Base-by-base conservation (phyloP, 2,797 vertebrate species). In the Microchirus variegatus region DNA sequence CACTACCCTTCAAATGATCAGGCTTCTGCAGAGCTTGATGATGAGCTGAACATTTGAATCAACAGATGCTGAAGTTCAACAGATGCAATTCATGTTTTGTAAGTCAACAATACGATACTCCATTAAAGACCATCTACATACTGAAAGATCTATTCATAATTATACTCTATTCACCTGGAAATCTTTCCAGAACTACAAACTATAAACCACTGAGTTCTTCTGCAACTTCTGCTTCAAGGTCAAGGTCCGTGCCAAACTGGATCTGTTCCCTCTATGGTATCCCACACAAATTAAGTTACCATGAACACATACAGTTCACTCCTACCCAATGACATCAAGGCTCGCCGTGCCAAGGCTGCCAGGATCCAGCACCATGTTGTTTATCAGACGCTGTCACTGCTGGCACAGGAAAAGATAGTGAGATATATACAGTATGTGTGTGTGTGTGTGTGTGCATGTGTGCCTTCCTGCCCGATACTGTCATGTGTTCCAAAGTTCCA, bases 311-410 rank as follows among this genome's bases (percentile, higher is more conserved):
- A 47, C 7, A 31, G 31, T 31, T 31, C 50, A 76, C 68, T 53
- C 62, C 18, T 16, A 15, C 60, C 54, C 45, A 53, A 17, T 65
- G 60, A 75, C 62, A 51, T 63, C 66, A 75, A 69, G 57, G 9
- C 70, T 77, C 59, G 45, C 70, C 41, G 48, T 16, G 44, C 18
- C 41, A 44, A 19, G 69, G 63, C 62, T 74, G 75, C 78, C 43
- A 56, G 68, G 64, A 66, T 81, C 75, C 66, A 65, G 64, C 67
- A 78, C 75, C 83, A 55, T 18, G 72, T 61, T 78, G 76, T 84
- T 84, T 72, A 69, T 77, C 70, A 62, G 56, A 59, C 68, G 62
- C 75, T 81, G 77, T 80, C 81, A 79, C 70, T 56, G 55, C 68
- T 70, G 63, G 62, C 50, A 15, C 17, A 60, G 53, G 46, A 64